A percentile compares a stretch with the other conserved stretches of the same genome.
Conservation (phyloP, 2,797 vertebrate species). For the Bradypus variegatus region DNA sequence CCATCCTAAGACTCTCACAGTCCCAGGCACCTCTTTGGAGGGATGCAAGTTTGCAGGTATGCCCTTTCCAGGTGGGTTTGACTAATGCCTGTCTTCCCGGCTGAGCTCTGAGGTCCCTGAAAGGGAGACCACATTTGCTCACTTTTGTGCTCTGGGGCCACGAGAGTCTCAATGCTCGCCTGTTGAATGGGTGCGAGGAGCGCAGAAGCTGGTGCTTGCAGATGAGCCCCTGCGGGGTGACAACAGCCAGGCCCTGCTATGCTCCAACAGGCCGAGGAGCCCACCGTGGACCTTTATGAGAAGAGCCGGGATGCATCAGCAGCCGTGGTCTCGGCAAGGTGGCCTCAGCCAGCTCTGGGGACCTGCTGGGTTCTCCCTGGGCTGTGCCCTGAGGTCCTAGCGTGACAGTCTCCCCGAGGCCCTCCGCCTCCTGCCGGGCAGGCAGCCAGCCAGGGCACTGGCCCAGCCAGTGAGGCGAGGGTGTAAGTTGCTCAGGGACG, state of each 20-base stretch:
- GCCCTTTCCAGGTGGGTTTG: no score
- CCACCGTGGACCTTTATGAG: background rate
- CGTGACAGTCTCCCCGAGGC: accelerated
- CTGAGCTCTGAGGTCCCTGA: background rate
- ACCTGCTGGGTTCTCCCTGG: background rate
- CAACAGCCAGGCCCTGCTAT: background rate
- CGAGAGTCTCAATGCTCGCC: no score
- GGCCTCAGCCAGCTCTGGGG: background rate
- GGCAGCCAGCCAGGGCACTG: background rate
- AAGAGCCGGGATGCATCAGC: no score
- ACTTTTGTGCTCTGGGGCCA: no score
- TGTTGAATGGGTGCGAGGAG: background rate
- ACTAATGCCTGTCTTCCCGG: background rate
- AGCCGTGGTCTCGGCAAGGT: background rate
- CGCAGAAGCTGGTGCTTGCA: accelerated
- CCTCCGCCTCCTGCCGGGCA: accelerated
- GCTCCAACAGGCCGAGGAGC: accelerated
- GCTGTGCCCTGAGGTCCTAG: background rate
- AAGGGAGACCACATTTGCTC: background rate
- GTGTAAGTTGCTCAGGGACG: background rate
- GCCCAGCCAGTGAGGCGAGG: background rate
- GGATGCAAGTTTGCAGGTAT: no score
- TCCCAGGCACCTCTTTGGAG: background rate
- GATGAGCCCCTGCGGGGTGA: background rate
- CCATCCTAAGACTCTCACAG: background rate